These are phyloP conservation scores for Centropyge bicolor DNA, from an alignment of 2,797 vertebrate species.

Conservation along the genomic window DNA sequence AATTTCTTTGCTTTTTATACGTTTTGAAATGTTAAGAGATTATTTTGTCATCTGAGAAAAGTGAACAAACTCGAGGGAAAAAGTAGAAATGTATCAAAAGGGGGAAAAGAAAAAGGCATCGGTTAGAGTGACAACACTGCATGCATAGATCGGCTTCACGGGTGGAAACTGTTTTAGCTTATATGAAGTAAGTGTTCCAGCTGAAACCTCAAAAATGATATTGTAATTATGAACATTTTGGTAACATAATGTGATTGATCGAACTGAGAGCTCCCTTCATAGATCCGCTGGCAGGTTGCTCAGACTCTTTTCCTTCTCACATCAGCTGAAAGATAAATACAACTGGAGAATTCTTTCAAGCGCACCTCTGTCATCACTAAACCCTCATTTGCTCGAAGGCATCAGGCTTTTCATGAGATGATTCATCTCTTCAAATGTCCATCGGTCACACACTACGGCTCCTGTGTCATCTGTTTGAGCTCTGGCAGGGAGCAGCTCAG, in stretches of 20 bases:
- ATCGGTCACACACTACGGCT: constrained; percentile 10
- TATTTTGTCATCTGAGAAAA: constrained; percentile 43
- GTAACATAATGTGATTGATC: constrained; percentile 45
- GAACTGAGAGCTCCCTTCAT: constrained; percentile 18
- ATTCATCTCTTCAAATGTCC: constrained; percentile 45
- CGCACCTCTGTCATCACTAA: constrained; percentile 36
- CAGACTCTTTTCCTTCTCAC: constrained; percentile 23
- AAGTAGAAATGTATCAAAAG: constrained; percentile 77
- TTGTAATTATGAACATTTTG: constrained; percentile 38
- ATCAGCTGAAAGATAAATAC: constrained; percentile 53
- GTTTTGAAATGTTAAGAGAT: constrained; percentile 36
- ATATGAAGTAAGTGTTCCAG: constrained; percentile 50
- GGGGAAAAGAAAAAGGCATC: constrained; percentile 21
- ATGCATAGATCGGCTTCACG: constrained; percentile 48
- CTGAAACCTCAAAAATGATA: constrained; percentile 34
- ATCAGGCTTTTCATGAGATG: constrained; percentile 44
- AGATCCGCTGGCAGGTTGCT: constrained; percentile 37
- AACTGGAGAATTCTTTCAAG: constrained; percentile 33
- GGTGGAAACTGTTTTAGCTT: constrained; percentile 65
- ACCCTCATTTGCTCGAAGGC: constrained; percentile 60
- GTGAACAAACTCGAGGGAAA: constrained; percentile 27
- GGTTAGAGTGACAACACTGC: constrained; percentile 60
- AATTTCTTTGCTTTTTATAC: constrained; percentile 20
- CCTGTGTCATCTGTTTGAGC: constrained; percentile 1
- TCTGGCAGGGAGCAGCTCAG: constrained; percentile 35